These are phyloP conservation scores for Eubasilissa splendida DNA, from an alignment of 2,888 invertebrate genomes.

Conservation along the genomic window DNA sequence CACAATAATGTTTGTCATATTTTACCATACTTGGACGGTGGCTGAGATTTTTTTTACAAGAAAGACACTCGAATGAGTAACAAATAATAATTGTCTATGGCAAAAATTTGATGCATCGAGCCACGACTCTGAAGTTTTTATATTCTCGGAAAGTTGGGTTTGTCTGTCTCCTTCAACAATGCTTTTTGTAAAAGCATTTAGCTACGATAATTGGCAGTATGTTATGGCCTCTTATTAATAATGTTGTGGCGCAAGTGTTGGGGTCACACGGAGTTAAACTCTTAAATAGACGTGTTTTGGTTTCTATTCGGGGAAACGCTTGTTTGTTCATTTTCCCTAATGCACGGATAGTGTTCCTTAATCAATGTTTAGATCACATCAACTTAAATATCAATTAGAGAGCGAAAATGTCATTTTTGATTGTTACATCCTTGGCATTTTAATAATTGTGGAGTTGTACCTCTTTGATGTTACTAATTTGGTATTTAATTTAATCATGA, in stretches of 20 bases:
- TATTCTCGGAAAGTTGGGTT: too few relatives aligned
- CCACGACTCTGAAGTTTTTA: neutral
- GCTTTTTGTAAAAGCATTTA: too few relatives aligned
- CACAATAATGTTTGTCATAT: too few relatives aligned
- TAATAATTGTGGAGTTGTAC: slow-evolving; percentile 37
- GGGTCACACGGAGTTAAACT: slow-evolving; percentile 11
- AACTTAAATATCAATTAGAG: slow-evolving; percentile 55
- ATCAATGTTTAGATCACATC: slow-evolving; percentile 58
- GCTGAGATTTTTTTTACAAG: too few relatives aligned
- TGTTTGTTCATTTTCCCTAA: slow-evolving; percentile 57
- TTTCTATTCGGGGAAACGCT: slow-evolving; percentile 55
- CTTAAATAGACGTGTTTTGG: slow-evolving; percentile 43
- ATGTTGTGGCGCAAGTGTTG: slow-evolving; percentile 2
- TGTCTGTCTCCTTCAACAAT: too few relatives aligned
- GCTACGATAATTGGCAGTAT: neutral
- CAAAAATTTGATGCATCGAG: too few relatives aligned
- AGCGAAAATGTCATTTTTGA: slow-evolving; percentile 44
- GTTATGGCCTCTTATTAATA: slow-evolving; percentile 11
- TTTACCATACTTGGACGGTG: too few relatives aligned
- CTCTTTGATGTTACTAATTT: slow-evolving; percentile 19
- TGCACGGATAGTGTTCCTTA: slow-evolving; percentile 59
- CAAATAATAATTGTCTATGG: too few relatives aligned
- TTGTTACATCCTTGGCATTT: slow-evolving; percentile 37
- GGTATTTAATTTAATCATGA: slow-evolving; percentile 9
- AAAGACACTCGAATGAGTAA: too few relatives aligned